These are phyloP conservation scores for Timema cristinae DNA, from an alignment of 2,888 invertebrate genomes.

Conservation along the genomic window DNA sequence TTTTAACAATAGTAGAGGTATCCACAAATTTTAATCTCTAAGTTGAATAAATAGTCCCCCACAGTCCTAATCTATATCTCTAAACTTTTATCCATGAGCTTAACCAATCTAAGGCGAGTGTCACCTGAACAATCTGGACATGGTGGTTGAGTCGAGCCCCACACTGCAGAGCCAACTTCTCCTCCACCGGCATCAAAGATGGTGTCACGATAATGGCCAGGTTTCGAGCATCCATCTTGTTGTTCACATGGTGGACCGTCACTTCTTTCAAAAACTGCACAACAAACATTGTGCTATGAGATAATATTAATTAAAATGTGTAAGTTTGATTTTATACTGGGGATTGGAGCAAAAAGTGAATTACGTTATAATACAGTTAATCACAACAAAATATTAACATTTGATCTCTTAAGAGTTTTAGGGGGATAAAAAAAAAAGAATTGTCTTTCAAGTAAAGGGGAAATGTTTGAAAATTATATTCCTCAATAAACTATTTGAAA, in stretches of 20 bases:
- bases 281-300: constrained; percentile 36
- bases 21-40: too few relatives aligned
- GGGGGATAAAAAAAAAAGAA: too few relatives aligned
- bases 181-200: constrained; percentile 76
- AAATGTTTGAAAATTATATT: too few relatives aligned
- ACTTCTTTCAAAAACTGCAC: constrained; percentile 64
- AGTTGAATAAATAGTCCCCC: too few relatives aligned
- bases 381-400: too few relatives aligned
- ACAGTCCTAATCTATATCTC: too few relatives aligned
- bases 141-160: constrained; percentile 59
- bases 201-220: constrained; percentile 82
- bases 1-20: too few relatives aligned
- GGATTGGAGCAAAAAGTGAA: constrained; percentile 37
- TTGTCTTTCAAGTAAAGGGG: too few relatives aligned
- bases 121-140: constrained; percentile 65
- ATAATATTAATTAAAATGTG: constrained; percentile 17
- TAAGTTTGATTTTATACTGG: neutral
- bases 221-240: constrained; percentile 82
- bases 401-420: too few relatives aligned
- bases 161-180: constrained; percentile 53
- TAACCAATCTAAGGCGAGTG: neutral
- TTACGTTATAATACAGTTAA: neutral
- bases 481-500: too few relatives aligned
- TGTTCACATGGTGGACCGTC: constrained; percentile 61
- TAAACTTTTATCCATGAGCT: neutral